These are phyloP conservation scores for Agapornis roseicollis DNA, from an alignment of 2,113 vertebrate species.

Conservation along the genomic window DNA sequence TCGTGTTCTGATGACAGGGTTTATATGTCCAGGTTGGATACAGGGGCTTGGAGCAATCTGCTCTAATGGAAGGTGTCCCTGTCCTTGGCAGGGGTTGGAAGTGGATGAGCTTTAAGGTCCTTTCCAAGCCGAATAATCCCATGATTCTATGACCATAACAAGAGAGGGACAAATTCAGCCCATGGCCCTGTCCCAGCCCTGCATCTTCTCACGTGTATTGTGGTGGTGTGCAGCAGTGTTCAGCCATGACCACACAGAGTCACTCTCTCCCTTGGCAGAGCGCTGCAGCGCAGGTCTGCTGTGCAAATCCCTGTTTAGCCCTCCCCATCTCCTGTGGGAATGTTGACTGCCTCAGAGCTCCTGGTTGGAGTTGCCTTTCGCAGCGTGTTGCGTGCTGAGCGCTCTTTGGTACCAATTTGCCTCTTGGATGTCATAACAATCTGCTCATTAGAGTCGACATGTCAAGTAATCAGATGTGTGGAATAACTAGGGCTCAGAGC, in stretches of 20 bases:
- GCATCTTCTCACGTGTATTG: not conserved
- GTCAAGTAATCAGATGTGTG: not conserved
- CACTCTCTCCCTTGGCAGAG: slow-evolving; percentile 12
- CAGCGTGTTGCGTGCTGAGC: not conserved
- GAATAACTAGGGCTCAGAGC: not conserved
- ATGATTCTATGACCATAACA: not conserved
- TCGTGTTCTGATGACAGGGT: not conserved
- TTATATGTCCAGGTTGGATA: not conserved
- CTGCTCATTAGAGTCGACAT: not conserved
- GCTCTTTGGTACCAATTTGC: not conserved
- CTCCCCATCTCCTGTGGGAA: not conserved
- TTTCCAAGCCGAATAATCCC: not conserved
- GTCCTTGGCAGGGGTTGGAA: not conserved
- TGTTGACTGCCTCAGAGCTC: not conserved
- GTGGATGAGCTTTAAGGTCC: not conserved
- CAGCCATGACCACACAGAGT: slow-evolving; percentile 18
- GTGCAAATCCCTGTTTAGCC: not conserved
- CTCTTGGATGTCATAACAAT: not conserved
- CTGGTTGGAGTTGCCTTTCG: not conserved
- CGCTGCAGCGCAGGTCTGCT: not conserved
- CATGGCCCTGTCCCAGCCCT: rapidly evolving
- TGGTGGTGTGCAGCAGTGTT: not conserved
- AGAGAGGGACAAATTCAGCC: not conserved
- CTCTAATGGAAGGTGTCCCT: not conserved
- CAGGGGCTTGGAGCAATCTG: not conserved